Base-by-base conservation (phyloP, 2,888 invertebrate genomes). In the Eupithecia subumbrata region DNA sequence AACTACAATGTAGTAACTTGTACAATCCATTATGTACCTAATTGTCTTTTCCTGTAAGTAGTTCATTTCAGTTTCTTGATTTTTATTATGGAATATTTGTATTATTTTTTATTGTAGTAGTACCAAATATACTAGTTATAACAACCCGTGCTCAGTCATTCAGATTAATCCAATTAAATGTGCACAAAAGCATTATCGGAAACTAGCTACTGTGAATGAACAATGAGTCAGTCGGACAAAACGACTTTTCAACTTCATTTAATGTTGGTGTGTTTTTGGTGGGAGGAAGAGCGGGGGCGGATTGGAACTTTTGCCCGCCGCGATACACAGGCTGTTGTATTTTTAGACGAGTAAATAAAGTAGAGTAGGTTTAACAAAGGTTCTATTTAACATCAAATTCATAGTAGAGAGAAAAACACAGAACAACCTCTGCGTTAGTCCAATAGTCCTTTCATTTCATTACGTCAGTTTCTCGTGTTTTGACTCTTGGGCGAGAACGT, bases 391-490 rank as follows among this genome's bases (percentile, higher is more conserved):
- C 48, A 48, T 18, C 2, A n/a, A n/a, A 48, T 16, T 12, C 16
- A 45, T 7, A 45, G 16, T 16, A 45, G 45, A 18, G 0, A 16
- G 16, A 45, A 16, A 40, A 11, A 16, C 7, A 8, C n/a, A 8
- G 9, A 52, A 8, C 48, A n/a, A n/a, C 52, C 97, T 95, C 92
- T 97, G 97, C 2, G 97, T 97, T 83, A 98, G 96, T 84, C 97
- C 96, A 66, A 98, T 91, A n/a, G n/a, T n/a, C n/a, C n/a, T n/a
- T n/a, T n/a, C n/a, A n/a, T n/a, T n/a, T n/a, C n/a, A n/a, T n/a
- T n/a, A n/a, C n/a, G n/a, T n/a, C 69, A 98, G 95, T 82, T 99
- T 98, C 92, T 99, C 98, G 89, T 98, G 99, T 89, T 99, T 98
- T 0, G 99, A 99, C 93, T 99, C 99, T 91, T 98, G 98, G 5